Evolutionary conservation across 2,113 vertebrate species (phyloP).

Genomic region (Etia nguti): DNA sequence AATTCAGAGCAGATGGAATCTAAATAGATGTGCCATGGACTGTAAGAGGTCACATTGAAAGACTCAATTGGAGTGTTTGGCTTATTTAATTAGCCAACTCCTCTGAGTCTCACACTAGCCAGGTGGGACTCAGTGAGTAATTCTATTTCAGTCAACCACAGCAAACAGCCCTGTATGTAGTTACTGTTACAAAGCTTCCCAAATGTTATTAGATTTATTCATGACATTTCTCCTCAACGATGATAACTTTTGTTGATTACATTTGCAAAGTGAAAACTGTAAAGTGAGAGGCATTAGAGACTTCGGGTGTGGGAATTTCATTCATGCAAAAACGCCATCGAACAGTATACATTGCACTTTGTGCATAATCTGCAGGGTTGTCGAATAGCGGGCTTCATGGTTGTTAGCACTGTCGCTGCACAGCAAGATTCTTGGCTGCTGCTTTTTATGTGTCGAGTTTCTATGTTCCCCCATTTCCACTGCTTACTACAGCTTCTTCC

Average conservation of each 20-base stretch:
- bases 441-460: background rate
- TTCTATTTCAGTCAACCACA: slow-evolving; percentile 14
- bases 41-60: slow-evolving; percentile 61
- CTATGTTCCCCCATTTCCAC: background rate
- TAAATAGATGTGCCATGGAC: slow-evolving; percentile 61
- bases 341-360: background rate
- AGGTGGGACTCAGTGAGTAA: slow-evolving; percentile 37
- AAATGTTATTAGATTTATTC: background rate
- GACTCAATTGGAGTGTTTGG: slow-evolving; percentile 53
- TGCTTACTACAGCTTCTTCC: background rate
- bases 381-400: background rate
- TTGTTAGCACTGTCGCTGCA: background rate
- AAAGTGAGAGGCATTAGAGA: background rate
- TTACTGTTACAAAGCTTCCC: background rate
- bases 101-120: slow-evolving; percentile 34
- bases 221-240: background rate
- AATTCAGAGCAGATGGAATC: slow-evolving; percentile 66
- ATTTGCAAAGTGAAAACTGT: background rate
- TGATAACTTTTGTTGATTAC: background rate
- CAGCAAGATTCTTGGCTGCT: background rate
- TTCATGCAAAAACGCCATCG: background rate
- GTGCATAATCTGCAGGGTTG: background rate
- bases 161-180: background rate
- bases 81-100: slow-evolving; percentile 58
- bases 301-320: background rate